Evolutionary conservation across 2,797 vertebrate species (phyloP).

Genomic region (Eurystomus glaucurus): DNA sequence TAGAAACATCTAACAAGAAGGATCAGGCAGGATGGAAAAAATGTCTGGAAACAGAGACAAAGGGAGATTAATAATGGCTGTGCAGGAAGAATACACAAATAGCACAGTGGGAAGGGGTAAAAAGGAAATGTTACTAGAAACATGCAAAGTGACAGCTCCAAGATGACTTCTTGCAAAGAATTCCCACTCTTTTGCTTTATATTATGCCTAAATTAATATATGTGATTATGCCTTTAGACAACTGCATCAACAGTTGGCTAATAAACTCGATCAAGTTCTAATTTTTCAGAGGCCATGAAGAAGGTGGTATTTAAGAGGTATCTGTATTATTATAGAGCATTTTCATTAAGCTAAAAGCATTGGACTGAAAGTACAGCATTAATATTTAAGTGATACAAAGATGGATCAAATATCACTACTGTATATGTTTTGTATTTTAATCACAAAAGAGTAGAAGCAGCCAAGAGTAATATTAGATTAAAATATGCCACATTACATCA

Average conservation of each 20-base stretch:
- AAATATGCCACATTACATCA: neutral
- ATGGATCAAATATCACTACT: neutral
- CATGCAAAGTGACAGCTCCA: neutral
- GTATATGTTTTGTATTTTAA: neutral
- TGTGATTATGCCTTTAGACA: neutral
- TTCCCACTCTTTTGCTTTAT: neutral
- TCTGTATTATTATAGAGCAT: neutral
- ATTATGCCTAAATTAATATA: neutral
- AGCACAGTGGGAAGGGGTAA: neutral
- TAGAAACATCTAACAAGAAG: neutral
- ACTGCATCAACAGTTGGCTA: neutral
- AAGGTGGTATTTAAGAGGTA: neutral
- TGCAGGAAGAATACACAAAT: neutral
- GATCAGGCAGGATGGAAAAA: neutral
- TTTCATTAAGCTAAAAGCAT: conserved; percentile 50
- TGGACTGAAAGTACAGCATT: neutral
- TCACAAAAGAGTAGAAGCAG: neutral
- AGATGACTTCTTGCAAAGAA: neutral
- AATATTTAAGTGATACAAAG: neutral
- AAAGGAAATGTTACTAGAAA: neutral
- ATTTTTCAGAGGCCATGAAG: neutral
- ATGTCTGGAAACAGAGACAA: neutral
- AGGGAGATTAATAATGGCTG: neutral
- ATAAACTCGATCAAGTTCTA: neutral
- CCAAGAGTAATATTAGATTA: neutral